Evolutionary conservation across 2,888 invertebrate genomes (phyloP).

Genomic region (Sipha maydis): DNA sequence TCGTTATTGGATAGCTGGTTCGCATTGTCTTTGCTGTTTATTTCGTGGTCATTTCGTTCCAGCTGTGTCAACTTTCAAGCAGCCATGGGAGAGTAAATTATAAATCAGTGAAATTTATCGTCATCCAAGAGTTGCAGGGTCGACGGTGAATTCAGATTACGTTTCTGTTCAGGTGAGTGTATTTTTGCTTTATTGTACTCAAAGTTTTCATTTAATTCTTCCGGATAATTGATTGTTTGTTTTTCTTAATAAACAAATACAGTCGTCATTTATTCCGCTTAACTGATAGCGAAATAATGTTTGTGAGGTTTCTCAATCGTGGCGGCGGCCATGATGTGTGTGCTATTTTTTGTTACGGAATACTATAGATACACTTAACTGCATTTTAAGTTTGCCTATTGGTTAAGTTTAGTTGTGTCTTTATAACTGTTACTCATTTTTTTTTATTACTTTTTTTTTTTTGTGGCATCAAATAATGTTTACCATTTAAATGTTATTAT

Average conservation of each 20-base stretch:
- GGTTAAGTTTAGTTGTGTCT: too few relatives aligned
- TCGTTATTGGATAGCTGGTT: neutral
- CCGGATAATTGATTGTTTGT: neutral
- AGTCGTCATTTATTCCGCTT: neutral
- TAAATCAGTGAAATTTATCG: neutral
- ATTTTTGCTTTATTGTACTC: neutral
- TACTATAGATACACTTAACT: too few relatives aligned
- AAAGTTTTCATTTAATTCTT: neutral
- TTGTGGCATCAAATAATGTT: too few relatives aligned
- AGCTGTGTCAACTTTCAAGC: neutral
- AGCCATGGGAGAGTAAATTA: neutral
- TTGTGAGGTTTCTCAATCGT: too few relatives aligned
- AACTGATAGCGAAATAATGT: neutral
- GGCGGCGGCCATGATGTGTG: neutral
- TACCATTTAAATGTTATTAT: too few relatives aligned
- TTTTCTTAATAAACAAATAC: neutral
- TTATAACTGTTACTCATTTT: too few relatives aligned
- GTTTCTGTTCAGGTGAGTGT: constrained; percentile 1
- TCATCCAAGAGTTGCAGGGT: neutral
- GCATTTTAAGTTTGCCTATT: too few relatives aligned
- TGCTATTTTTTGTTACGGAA: neutral
- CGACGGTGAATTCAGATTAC: neutral
- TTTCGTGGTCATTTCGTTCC: neutral
- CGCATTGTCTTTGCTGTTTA: neutral
- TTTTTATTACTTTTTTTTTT: too few relatives aligned